Conservation (phyloP, 2,888 invertebrate species). For the Onthophagus sagittarius region DNA sequence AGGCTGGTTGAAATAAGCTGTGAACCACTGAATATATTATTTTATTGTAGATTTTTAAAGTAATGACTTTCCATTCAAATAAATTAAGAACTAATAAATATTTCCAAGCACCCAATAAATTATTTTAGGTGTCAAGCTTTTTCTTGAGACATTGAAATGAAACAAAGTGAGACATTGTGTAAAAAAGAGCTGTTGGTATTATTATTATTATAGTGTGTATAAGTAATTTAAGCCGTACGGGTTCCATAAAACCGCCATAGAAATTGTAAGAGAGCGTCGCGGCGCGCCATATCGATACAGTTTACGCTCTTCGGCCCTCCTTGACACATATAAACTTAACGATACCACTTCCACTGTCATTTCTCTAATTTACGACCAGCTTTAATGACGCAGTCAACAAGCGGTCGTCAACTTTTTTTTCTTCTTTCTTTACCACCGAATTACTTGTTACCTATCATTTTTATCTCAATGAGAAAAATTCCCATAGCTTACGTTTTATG, state of each 20-base stretch:
- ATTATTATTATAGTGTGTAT: not conserved
- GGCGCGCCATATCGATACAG: not conserved
- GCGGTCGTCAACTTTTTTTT: constrained; percentile 3
- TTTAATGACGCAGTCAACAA: constrained; percentile 16
- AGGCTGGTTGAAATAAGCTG: too few relatives aligned
- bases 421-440: not conserved
- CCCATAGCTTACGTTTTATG: too few relatives aligned
- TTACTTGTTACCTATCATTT: not conserved
- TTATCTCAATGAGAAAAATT: not conserved
- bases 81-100: too few relatives aligned
- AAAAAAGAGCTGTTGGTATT: not conserved
- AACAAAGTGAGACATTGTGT: not conserved
- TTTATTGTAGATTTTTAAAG: too few relatives aligned
- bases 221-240: not conserved
- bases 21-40: too few relatives aligned
- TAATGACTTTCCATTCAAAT: too few relatives aligned
- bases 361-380: constrained; percentile 19
- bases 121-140: too few relatives aligned
- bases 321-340: constrained; percentile 17
- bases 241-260: not conserved
- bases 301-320: not conserved
- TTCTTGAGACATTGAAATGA: not conserved
- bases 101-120: too few relatives aligned
- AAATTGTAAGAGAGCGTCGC: not conserved
- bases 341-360: constrained; percentile 18